These are phyloP conservation scores for Hydrochoerus hydrochaeris DNA, from an alignment of 2,113 vertebrate genomes.

Conservation along the genomic window DNA sequence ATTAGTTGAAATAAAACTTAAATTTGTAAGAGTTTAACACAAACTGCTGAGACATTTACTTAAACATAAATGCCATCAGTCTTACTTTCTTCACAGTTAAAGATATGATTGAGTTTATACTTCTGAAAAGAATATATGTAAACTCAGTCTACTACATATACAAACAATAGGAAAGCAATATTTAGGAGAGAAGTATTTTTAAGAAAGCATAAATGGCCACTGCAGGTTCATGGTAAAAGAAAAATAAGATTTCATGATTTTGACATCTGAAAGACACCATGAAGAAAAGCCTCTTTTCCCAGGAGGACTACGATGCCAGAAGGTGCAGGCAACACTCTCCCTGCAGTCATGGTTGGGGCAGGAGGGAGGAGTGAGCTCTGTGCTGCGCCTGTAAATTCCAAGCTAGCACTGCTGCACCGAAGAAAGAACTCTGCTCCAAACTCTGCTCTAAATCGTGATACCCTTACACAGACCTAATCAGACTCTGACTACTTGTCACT, in stretches of 20 bases:
- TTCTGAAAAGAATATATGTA: constrained; percentile 5
- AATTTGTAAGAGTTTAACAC: background rate
- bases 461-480: background rate
- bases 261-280: background rate
- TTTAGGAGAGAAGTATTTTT: background rate
- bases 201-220: background rate
- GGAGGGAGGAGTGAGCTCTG: background rate
- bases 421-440: background rate
- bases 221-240: background rate
- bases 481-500: background rate
- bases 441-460: background rate
- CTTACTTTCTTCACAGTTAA: constrained; percentile 8
- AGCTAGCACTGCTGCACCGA: background rate
- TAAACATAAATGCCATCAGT: background rate
- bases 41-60: background rate
- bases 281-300: background rate
- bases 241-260: background rate
- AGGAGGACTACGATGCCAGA: background rate
- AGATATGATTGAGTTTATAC: background rate
- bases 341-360: background rate
- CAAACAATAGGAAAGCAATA: background rate
- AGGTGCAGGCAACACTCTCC: background rate
- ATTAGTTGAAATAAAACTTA: constrained; percentile 33
- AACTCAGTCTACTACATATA: background rate
- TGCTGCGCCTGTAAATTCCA: background rate